Conservation (phyloP, 2,113 vertebrate genomes). For the Puffinus mauretanicus region DNA sequence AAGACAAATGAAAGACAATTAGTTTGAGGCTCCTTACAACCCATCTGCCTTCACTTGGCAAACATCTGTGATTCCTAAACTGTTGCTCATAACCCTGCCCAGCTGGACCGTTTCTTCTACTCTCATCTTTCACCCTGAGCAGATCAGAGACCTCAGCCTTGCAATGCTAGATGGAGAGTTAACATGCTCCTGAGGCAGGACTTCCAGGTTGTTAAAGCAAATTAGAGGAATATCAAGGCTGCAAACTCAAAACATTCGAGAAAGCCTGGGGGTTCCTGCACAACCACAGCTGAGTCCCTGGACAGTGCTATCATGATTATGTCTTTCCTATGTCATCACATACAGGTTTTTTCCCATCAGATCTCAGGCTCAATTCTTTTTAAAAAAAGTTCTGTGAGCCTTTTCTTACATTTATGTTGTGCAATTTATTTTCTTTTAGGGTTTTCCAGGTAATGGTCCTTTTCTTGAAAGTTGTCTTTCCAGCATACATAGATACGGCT, state of each 20-base stretch:
- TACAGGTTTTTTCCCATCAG: background rate
- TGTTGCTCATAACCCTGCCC: background rate
- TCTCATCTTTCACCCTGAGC: background rate
- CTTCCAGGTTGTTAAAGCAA: background rate
- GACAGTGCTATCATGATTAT: fast-evolving
- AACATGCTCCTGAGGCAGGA: background rate
- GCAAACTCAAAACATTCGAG: fast-evolving
- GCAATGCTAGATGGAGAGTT: background rate
- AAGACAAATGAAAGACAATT: background rate
- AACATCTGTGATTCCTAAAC: background rate
- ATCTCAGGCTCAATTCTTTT: background rate
- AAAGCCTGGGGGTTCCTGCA: background rate
- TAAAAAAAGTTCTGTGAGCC: background rate
- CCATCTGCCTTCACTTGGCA: background rate
- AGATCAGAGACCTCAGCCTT: background rate
- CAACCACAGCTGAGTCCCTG: background rate
- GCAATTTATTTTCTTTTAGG: background rate
- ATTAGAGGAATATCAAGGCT: background rate
- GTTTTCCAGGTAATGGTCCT: background rate
- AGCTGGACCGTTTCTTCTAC: background rate
- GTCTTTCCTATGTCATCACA: background rate
- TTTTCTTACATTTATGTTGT: background rate
- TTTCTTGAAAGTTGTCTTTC: background rate
- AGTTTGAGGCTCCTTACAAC: background rate
- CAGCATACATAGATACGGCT: background rate